Conservation (phyloP, 1,140 invertebrate species). For the Nymphalis io region DNA sequence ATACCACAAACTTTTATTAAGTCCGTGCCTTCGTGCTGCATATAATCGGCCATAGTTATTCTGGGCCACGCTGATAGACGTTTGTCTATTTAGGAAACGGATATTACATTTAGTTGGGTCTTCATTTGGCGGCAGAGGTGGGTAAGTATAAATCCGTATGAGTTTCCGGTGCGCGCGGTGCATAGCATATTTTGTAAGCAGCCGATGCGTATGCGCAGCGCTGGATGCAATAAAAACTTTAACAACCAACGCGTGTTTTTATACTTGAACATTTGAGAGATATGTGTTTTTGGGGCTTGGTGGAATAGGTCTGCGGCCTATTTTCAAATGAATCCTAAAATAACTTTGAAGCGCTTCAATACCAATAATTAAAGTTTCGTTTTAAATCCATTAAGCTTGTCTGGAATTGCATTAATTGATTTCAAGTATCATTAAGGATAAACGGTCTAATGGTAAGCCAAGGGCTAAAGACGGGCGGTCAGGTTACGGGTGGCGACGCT, state of each 20-base stretch:
- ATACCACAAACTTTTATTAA: conserved; percentile 30
- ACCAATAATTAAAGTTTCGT: conserved; percentile 27
- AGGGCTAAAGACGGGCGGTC: conserved; percentile 31
- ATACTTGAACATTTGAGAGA: conserved; percentile 53
- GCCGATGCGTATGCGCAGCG: conserved; percentile 62
- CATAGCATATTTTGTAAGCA: conserved; percentile 78
- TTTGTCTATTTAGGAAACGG: conserved; percentile 80
- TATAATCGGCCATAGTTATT: conserved; percentile 76
- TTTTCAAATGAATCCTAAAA: neutral
- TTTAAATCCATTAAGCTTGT: conserved; percentile 33
- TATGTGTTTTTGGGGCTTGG: conserved; percentile 61
- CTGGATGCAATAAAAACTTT: conserved; percentile 72
- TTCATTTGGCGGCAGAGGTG: conserved; percentile 79
- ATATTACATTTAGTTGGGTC: conserved; percentile 79
- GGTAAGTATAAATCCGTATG: conserved; percentile 76
- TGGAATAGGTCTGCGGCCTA: conserved; percentile 5
- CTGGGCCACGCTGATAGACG: conserved; percentile 75
- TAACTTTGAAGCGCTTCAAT: neutral
- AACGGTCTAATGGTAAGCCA: conserved; percentile 35
- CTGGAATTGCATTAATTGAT: conserved; percentile 41
- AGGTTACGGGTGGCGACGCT: conserved; percentile 29
- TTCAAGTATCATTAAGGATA: conserved; percentile 40
- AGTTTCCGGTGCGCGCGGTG: conserved; percentile 76
- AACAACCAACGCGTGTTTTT: conserved; percentile 69
- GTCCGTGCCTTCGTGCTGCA: conserved; percentile 43